Percentiles rank a stretch among this genome's conserved stretches.
These are phyloP conservation scores for pig (Sus scrofa) DNA, from an alignment of 2,113 vertebrate species.

Conservation along the genomic window DNA sequence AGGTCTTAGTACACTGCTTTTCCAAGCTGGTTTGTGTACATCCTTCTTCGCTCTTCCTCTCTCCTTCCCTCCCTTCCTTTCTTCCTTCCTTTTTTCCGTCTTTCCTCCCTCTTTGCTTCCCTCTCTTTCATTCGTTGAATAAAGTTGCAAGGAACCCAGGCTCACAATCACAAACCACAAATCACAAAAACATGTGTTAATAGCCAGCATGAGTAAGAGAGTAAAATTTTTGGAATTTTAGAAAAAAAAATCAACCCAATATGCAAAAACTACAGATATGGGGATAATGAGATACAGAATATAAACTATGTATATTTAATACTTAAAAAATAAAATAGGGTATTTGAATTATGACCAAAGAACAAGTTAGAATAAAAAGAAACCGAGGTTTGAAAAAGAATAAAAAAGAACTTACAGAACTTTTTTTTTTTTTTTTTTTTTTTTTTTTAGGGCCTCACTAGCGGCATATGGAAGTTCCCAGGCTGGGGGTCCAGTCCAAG, in stretches of 20 bases:
- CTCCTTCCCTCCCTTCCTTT: no score
- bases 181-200: neutral
- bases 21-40: neutral
- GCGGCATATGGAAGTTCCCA: no score
- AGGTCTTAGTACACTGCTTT: neutral
- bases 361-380: neutral
- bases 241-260: neutral
- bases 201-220: neutral
- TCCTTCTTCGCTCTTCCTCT: neutral
- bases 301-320: neutral
- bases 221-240: neutral
- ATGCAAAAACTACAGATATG: neutral
- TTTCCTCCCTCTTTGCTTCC: neutral
- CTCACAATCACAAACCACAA: neutral
- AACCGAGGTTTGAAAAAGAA: neutral
- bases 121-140: neutral
- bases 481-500: no score
- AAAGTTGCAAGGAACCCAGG: neutral
- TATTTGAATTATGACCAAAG: neutral
- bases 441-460: no score
- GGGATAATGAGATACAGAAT: neutral
- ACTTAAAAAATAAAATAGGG: neutral
- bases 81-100: no score
- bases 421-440: no score
- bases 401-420: neutral